Evolutionary conservation across 2,888 invertebrate genomes (phyloP).

Genomic region (Steromphala cineraria): DNA sequence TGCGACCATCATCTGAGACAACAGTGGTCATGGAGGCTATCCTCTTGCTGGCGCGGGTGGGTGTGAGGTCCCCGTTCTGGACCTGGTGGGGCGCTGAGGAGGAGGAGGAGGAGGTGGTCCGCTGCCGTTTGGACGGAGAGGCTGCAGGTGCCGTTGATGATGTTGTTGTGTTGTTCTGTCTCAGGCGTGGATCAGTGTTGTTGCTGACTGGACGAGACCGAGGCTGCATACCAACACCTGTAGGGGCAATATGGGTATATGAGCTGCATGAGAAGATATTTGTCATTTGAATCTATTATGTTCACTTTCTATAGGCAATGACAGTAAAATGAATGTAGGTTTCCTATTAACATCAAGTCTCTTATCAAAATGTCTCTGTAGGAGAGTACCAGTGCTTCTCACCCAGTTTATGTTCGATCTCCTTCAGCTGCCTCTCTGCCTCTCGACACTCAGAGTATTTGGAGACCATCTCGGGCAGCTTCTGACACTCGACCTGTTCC

Average conservation of each 20-base stretch:
- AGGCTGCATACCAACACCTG: conserved; percentile 41
- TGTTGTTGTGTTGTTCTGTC: neutral
- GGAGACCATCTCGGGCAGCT: conserved; percentile 67
- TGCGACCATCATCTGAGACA: conserved; percentile 52
- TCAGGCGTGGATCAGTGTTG: neutral
- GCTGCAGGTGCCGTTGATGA: conserved; percentile 15
- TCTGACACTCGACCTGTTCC: conserved; percentile 63
- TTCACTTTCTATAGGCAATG: no score
- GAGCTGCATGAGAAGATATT: neutral
- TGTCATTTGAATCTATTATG: no score
- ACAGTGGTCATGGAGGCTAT: conserved; percentile 62
- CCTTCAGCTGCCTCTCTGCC: conserved; percentile 63
- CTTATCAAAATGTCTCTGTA: no score
- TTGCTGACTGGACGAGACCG: neutral
- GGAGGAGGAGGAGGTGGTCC: neutral
- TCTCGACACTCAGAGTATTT: conserved; percentile 70
- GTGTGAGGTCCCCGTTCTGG: conserved; percentile 42
- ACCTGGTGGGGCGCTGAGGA: neutral
- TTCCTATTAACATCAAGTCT: no score
- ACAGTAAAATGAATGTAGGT: no score
- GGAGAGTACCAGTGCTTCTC: conserved; percentile 14
- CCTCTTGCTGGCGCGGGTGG: conserved; percentile 60
- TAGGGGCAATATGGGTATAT: neutral
- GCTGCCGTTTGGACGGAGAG: conserved; percentile 36
- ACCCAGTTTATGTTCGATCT: conserved; percentile 71